Evolutionary conservation across 2,888 invertebrate genomes (phyloP).

Genomic region (Caenorhabditis macrosperma): DNA sequence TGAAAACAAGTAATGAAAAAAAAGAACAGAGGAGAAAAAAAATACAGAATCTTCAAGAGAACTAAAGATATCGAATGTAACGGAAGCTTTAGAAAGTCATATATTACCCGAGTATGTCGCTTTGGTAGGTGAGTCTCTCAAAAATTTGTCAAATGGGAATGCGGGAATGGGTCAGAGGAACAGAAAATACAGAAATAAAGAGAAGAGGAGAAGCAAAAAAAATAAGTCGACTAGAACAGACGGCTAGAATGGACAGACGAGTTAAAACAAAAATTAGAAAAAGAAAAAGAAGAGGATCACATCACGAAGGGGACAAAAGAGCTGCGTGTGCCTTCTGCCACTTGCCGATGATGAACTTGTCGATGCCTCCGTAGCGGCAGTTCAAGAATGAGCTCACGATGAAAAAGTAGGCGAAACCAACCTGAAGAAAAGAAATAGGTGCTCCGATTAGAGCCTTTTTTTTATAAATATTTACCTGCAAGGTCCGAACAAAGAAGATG

Average conservation of each 20-base stretch:
- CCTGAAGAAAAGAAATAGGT: slow-evolving; percentile 61
- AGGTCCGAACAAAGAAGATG: slow-evolving; percentile 71
- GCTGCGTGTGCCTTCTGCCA: slow-evolving; percentile 57
- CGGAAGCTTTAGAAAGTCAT: neutral
- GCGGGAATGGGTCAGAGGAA: slow-evolving; percentile 6
- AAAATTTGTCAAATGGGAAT: slow-evolving; percentile 32
- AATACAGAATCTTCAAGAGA: no score
- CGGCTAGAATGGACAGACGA: slow-evolving; percentile 4
- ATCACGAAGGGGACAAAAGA: neutral
- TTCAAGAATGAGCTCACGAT: slow-evolving; percentile 70
- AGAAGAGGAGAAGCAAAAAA: neutral
- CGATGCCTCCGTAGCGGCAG: slow-evolving; percentile 76
- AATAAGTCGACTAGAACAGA: slow-evolving; percentile 20
- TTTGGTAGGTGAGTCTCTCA: slow-evolving; percentile 37
- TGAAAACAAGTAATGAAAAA: neutral
- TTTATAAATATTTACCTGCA: slow-evolving; percentile 63
- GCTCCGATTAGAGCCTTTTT: neutral
- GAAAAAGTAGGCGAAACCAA: slow-evolving; percentile 73
- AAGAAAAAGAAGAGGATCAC: neutral
- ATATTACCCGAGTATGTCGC: slow-evolving; percentile 33
- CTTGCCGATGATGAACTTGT: slow-evolving; percentile 66
- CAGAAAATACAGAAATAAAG: no score
- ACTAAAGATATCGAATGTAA: neutral
- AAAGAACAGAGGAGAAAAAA: no score
- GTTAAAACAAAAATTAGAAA: slow-evolving; percentile 6